A percentile compares a stretch with the other conserved stretches of the same genome.
Evolutionary conservation across 2,797 vertebrate genomes (phyloP).

Genomic region (Hirundo rustica): DNA sequence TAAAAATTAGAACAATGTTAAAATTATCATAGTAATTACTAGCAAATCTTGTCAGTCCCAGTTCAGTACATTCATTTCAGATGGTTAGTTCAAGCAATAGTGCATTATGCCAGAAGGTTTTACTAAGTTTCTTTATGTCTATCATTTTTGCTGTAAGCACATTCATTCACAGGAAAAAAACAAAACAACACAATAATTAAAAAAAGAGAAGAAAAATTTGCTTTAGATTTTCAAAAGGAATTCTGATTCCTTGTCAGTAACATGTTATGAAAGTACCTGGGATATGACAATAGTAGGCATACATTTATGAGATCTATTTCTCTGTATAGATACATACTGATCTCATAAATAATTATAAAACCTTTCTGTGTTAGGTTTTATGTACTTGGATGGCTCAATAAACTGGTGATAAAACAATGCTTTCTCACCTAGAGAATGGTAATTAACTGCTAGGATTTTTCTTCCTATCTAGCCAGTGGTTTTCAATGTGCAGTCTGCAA

Average conservation of each 20-base stretch:
- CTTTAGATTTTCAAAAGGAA: neutral
- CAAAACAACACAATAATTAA: neutral
- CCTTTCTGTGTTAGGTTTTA: neutral
- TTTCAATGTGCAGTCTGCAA: slow-evolving; percentile 26
- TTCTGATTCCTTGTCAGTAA: neutral
- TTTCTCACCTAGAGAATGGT: slow-evolving; percentile 8
- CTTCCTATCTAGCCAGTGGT: slow-evolving; percentile 41
- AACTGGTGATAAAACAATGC: neutral
- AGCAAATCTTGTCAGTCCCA: neutral
- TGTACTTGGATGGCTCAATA: neutral
- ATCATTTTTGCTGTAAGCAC: neutral
- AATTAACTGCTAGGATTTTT: slow-evolving; percentile 28
- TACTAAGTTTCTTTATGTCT: neutral
- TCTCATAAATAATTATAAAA: neutral
- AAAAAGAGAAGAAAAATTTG: neutral
- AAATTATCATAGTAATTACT: neutral
- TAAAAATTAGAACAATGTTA: neutral
- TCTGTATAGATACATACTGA: neutral
- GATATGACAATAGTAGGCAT: neutral
- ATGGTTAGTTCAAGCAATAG: neutral
- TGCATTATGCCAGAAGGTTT: neutral
- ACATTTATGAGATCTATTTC: neutral
- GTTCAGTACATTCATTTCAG: neutral
- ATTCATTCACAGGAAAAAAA: neutral
- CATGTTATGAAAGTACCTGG: neutral